Base-by-base conservation (phyloP, 2,113 vertebrate genomes). In the Sturnus vulgaris region DNA sequence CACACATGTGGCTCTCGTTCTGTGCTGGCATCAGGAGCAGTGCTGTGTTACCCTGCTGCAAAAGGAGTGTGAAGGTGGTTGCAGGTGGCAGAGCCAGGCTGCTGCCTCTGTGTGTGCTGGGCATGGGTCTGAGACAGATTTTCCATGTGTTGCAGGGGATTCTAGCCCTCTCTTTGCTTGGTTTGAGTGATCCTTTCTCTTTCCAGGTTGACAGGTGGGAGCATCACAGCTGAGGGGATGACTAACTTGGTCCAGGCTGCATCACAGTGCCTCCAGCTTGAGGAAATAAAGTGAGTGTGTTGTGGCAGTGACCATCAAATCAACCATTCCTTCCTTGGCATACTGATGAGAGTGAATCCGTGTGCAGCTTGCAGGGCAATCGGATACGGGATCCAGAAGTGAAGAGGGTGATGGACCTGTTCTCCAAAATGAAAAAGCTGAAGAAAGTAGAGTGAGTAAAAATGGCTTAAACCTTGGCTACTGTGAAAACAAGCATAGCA, bases 281-380 rank as follows among this genome's bases (percentile, higher is more conserved):
- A 98, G 80, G 98, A 99, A 61, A 93, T 99, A 79, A 98, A 98
- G 99, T 99, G 98, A 97, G 97, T 98, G 18, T 53, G 30, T 22
- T 28, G 44, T 56, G 49, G 61, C 68, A 85, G 3, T 33, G 42
- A 7, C 33, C 23, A 50, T 60, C 17, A 50, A 52, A 64, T 15
- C 75, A 69, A 4, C 21, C 5, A 1, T 21, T 47, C 2, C 0
- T 61, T 72, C 33, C 52, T 1, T 19, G 35, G 27, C 21, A 3
- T 31, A 2, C 35, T 90, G 27, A 94, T 40, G 39, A 21, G 30
- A 55, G 7, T 25, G 33, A 71, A 64, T 65, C 70, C 12, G 5
- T 57, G 93, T 94, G 50, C 91, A 99, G 99, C 90, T 96, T 99
- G 64, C 98, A 97, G 89, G 98, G 98, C 97, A 99, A 99, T 88